A percentile compares a stretch with the other conserved stretches of the same genome.
These are phyloP conservation scores for Clamator glandarius DNA, from an alignment of 2,797 vertebrate species.

Conservation along the genomic window DNA sequence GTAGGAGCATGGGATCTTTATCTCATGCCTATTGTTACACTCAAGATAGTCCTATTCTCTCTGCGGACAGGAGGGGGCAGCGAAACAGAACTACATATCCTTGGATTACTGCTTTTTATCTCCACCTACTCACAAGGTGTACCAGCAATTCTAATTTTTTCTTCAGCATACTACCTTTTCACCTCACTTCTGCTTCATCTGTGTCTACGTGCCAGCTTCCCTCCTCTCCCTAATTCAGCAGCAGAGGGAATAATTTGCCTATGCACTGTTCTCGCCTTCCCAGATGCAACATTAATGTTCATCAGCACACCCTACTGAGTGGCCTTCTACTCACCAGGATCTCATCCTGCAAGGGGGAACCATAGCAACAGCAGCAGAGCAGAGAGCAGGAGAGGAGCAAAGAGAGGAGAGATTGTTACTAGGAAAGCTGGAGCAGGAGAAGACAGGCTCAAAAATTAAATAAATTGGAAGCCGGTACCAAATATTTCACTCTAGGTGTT, in stretches of 20 bases:
- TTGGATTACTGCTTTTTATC: not conserved
- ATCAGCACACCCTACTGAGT: slow-evolving; percentile 74
- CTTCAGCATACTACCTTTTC: not conserved
- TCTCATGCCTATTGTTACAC: not conserved
- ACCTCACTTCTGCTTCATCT: slow-evolving; percentile 16
- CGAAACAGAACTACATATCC: slow-evolving; percentile 10
- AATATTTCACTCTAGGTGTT: not conserved
- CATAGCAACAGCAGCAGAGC: slow-evolving; percentile 86
- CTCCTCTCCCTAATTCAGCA: slow-evolving; percentile 5
- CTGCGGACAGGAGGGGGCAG: slow-evolving; percentile 55
- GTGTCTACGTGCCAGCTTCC: not conserved
- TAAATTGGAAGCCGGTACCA: slow-evolving; percentile 26
- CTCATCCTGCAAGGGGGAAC: slow-evolving; percentile 94
- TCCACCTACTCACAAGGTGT: not conserved
- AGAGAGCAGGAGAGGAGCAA: slow-evolving; percentile 82
- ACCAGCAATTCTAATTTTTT: not conserved
- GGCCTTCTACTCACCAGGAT: slow-evolving; percentile 95
- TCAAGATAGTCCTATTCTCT: not conserved
- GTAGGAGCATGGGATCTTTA: not conserved
- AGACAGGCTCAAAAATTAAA: slow-evolving; percentile 63
- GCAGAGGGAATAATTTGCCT: slow-evolving; percentile 41
- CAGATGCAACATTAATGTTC: slow-evolving; percentile 73
- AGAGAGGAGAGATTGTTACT: slow-evolving; percentile 83
- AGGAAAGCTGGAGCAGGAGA: slow-evolving; percentile 73
- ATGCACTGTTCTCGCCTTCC: slow-evolving; percentile 32